Evolutionary conservation across 2,113 vertebrate species (phyloP), one percentile per base, ranked within the genome.

Genomic region (Taurulus bubalis): DNA sequence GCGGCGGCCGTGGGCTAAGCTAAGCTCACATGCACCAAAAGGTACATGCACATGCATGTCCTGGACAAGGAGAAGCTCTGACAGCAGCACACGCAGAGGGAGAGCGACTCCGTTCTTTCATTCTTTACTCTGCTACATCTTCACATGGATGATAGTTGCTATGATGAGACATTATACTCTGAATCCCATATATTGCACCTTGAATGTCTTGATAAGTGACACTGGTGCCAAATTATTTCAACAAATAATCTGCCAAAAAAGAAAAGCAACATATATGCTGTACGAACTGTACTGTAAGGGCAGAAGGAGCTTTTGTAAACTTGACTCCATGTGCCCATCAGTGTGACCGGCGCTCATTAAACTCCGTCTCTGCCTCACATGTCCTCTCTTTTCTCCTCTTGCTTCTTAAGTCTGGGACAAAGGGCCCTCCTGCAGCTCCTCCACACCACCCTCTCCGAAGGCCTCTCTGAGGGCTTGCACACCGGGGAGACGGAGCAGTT

Each of bases 401-500:
- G 18, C 51, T 65, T 58, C 56, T 62, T 11, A 20, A 51, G 34
- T 79, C 53, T 67, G 55, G 59, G 65, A 66, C 36, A 84, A 30
- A 15, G 59, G 45, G 36, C 8, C 34, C 40, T 26, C 71, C 51
- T 42, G 15, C 30, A 64, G 12, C 66, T 75, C 59, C 24, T 71
- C 63, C 34, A 64, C 69, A 36, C 42, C 11, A 12, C 42, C 16
- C 22, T 45, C 49, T 40, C 26, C 32, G 49, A 82, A 69, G 63
- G 63, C 64, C n/a, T 77, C 72, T 84, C 56, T 69, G 68, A 70
- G 68, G 59, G 51, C 55, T 34, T 22, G 20, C 36, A 83, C 71
- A 40, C 47, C 20, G 14, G 68, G 65, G 71, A 79, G 71, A 83
- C 66, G 36, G 28, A 83, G 58, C 77, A 71, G 68, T 74, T 66